Evolutionary conservation across 2,888 invertebrate species (phyloP), one percentile per base, ranked within the genome.

Genomic region (Ceriagrion tenellum): DNA sequence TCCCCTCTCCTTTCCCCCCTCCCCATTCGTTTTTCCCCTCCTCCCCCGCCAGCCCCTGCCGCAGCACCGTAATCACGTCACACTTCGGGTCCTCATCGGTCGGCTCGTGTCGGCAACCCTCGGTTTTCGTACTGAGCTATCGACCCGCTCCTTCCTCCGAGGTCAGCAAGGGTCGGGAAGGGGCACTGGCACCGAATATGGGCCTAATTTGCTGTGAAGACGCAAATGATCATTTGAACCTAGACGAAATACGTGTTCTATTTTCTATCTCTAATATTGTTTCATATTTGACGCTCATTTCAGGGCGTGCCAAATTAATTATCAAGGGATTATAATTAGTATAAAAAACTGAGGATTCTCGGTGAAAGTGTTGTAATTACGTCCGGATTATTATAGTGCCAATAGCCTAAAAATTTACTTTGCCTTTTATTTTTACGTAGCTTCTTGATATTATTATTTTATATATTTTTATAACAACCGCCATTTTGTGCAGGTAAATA

Each of bases 191-290:
- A 74, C 69, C 93, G 93, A 74, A 93, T 93, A 93, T 93, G 93
- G 93, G 69, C 69, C 93, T 93, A 93, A 93, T 93, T 93, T 93
- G 93, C 93, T 93, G 69, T 26, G 40, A 74, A 47, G 69, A 93
- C 93, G 93, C 93, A 93, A 93, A 93, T 93, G 69, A 93, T 74
- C 93, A 93, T 93, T 74, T 95, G 95, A 95, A 95, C 90, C 95
- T 95, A 81, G 81, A 81, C 35, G 81, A 81, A 81, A 35, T 30
- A 12, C 35, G 59, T 16, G 59, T 59, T 1, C 59, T 16, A 59
- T 59, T 59, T 20, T 8, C 47, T 8, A 4, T 47, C 47, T 47
- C 47, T 47, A 47, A 47, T 47, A 47, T 47, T 47, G 2, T 47
- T 2, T 47, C 47, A 47, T 47, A 47, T 47, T 47, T 47, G 4